Conservation (phyloP, 2,797 vertebrate species). For the Chloroceryle amazona region DNA sequence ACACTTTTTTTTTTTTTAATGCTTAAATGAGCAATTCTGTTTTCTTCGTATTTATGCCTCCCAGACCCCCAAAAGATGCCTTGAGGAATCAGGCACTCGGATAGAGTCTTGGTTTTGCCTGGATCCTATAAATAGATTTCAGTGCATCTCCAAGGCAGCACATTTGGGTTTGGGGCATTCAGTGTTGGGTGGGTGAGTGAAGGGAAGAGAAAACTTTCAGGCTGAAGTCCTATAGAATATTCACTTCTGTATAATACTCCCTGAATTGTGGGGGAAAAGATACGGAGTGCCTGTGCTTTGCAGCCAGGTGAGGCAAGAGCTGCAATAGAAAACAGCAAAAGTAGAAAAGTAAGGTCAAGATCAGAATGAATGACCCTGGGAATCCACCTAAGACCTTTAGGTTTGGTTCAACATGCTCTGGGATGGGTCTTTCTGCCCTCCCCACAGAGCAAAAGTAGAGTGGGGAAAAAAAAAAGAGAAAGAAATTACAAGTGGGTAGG, state of each 20-base stretch:
- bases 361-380: not conserved
- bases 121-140: constrained; percentile 19
- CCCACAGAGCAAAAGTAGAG: not conserved
- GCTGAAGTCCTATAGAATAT: not conserved
- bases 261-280: not conserved
- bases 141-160: constrained; percentile 9
- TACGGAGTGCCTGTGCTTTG: not conserved
- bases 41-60: constrained; percentile 35
- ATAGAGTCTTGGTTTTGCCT: constrained; percentile 4
- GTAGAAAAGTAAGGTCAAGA: not conserved
- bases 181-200: not conserved
- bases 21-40: constrained; percentile 67
- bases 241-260: not conserved
- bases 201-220: not conserved
- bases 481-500: not conserved
- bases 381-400: not conserved
- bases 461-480: not conserved
- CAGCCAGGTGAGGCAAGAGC: not conserved
- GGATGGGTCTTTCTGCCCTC: not conserved
- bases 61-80: constrained; percentile 43
- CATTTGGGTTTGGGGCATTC: constrained; percentile 6
- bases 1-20: constrained; percentile 32
- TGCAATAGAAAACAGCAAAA: not conserved
- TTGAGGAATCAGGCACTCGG: constrained; percentile 34
- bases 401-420: not conserved